Evolutionary conservation across 2,797 vertebrate species (phyloP).

Genomic region (Pteropus rufus): DNA sequence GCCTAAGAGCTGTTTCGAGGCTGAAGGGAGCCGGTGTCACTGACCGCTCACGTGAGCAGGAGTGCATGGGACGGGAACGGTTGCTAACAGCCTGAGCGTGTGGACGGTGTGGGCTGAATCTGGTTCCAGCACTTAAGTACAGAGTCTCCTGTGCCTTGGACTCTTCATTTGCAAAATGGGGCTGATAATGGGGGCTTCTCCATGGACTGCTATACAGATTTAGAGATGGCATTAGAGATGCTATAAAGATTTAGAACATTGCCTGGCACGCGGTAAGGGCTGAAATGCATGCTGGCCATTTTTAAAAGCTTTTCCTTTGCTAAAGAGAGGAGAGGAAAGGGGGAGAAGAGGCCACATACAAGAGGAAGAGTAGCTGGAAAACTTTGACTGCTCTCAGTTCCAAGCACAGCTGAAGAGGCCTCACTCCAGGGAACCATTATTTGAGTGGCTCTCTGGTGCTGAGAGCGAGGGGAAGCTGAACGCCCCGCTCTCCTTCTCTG

Average conservation of each 20-base stretch:
- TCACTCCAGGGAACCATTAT: background rate
- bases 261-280: background rate
- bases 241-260: background rate
- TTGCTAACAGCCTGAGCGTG: fast-evolving
- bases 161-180: too few relatives aligned
- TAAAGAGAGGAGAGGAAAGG: background rate
- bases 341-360: background rate
- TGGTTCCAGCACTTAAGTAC: fast-evolving
- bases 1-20: background rate
- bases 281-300: background rate
- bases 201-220: background rate
- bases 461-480: background rate
- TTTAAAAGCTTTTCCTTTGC: background rate
- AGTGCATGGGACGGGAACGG: fast-evolving
- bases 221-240: background rate
- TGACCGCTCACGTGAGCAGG: background rate
- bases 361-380: background rate
- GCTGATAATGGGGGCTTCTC: background rate
- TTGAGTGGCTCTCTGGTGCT: background rate
- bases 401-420: background rate
- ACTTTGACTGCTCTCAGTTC: background rate
- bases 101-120: background rate
- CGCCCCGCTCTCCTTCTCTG: background rate
- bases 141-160: background rate
- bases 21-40: background rate